These are phyloP conservation scores for Prunella strophiata DNA, from an alignment of 2,797 vertebrate genomes.

Conservation along the genomic window DNA sequence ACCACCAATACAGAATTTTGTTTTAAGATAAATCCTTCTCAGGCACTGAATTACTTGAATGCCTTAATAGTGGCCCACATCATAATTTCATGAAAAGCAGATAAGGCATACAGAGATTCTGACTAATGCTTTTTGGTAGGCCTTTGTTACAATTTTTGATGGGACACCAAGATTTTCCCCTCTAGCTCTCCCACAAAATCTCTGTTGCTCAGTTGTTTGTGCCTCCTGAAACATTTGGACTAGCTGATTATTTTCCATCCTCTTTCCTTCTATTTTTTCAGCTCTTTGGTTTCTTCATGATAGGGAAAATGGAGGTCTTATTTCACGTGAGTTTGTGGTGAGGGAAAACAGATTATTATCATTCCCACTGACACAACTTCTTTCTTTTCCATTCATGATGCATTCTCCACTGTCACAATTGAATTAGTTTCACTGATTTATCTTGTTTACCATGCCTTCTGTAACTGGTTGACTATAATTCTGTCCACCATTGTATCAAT, in stretches of 20 bases:
- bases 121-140: background rate
- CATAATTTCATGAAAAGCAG: background rate
- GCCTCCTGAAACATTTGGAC: background rate
- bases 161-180: background rate
- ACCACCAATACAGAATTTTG: fast-evolving
- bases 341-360: background rate
- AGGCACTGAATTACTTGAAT: background rate
- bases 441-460: background rate
- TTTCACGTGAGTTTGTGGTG: background rate
- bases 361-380: background rate
- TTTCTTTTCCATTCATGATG: background rate
- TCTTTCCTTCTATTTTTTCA: background rate
- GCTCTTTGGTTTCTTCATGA: background rate
- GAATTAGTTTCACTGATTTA: background rate
- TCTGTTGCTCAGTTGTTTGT: background rate
- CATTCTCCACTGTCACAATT: background rate
- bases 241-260: background rate
- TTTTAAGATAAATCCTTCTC: background rate
- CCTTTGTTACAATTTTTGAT: background rate
- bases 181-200: background rate
- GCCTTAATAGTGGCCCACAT: background rate
- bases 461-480: background rate
- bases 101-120: background rate
- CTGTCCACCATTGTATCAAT: background rate
- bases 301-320: background rate